Evolutionary conservation across 2,797 vertebrate species (phyloP).

Genomic region (Limnodromus scolopaceus): DNA sequence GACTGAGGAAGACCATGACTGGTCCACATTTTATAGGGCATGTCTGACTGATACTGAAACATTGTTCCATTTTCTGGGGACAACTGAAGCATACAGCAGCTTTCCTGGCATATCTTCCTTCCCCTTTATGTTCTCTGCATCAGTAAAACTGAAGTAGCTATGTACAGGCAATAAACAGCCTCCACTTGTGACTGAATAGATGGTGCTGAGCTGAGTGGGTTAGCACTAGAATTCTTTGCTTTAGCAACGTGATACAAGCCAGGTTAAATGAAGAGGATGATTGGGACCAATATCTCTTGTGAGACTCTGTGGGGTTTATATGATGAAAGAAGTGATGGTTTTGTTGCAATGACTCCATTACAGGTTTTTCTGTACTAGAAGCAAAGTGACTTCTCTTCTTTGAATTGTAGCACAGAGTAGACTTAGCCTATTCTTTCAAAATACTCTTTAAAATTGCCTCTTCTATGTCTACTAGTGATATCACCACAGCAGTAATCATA

Average conservation of each 20-base stretch:
- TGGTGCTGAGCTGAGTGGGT: not conserved
- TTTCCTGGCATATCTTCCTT: not conserved
- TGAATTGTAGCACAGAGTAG: not conserved
- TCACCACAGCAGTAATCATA: not conserved
- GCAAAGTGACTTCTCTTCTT: not conserved
- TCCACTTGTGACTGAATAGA: not conserved
- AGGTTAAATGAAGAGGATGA: not conserved
- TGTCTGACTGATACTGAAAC: not conserved
- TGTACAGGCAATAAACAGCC: not conserved
- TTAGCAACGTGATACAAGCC: not conserved
- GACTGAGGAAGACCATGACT: not conserved
- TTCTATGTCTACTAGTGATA: not conserved
- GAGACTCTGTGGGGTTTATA: not conserved
- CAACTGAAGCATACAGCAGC: not conserved
- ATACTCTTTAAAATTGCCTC: not conserved
- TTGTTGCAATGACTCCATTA: not conserved
- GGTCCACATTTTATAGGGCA: not conserved
- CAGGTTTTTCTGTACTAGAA: not conserved
- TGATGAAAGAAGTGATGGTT: not conserved
- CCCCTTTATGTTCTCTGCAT: not conserved
- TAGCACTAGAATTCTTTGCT: not conserved
- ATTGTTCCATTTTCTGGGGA: not conserved
- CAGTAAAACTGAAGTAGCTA: not conserved
- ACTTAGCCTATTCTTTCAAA: not conserved
- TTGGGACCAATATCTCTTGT: not conserved